A percentile compares a stretch with the other conserved stretches of the same genome.
Conservation (phyloP, 2,113 vertebrate genomes). For the Phyllostomus hastatus region DNA sequence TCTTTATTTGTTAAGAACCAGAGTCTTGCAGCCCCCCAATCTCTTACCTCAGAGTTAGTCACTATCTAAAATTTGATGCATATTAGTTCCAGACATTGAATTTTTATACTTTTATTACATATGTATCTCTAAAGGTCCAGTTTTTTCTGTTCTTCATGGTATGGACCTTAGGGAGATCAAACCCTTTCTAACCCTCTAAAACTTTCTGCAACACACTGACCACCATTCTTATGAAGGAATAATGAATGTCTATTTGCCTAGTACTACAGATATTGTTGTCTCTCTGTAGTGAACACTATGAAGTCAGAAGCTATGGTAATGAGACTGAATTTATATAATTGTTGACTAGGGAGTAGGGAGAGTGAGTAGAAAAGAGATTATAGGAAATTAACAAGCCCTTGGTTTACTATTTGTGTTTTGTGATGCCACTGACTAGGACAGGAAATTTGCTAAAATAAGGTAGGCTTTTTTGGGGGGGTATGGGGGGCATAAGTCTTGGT, state of each 20-base stretch:
- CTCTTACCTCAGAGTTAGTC: background rate
- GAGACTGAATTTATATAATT: background rate
- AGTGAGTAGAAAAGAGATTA: background rate
- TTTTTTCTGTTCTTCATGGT: background rate
- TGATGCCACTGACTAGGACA: background rate
- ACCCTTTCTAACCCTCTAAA: background rate
- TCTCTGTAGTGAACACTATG: background rate
- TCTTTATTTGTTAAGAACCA: background rate
- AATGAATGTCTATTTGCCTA: background rate
- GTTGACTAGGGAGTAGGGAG: background rate
- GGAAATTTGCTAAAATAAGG: background rate
- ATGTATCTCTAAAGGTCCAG: background rate
- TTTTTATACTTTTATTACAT: background rate
- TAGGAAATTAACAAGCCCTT: background rate
- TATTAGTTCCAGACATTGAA: background rate
- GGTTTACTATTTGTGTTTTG: background rate
- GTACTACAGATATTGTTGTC: background rate
- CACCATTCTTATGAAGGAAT: background rate
- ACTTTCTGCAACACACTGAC: background rate
- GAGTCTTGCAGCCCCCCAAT: background rate
- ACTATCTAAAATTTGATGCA: background rate
- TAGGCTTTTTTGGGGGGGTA: background rate
- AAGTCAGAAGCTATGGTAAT: background rate
- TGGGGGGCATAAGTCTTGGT: background rate
- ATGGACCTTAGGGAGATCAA: background rate